Conservation (phyloP, 2,113 vertebrate species). For the Pygathrix nemaeus region DNA sequence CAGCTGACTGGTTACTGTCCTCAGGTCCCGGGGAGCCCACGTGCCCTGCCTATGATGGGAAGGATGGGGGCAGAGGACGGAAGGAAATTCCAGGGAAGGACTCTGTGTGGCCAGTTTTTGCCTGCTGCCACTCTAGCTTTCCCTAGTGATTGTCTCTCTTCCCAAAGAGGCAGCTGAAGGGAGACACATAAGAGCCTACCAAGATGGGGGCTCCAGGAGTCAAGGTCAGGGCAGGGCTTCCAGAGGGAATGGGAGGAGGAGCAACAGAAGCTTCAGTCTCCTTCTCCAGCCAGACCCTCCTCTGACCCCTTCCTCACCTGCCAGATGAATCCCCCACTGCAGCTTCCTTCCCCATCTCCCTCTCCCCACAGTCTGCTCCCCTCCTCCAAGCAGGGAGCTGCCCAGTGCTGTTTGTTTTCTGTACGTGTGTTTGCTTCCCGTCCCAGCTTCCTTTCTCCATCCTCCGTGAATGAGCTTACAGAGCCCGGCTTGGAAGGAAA, state of each 20-base stretch:
- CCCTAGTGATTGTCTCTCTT: background rate
- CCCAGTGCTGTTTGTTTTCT: conserved; percentile 42
- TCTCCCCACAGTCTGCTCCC: background rate
- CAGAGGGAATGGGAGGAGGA: background rate
- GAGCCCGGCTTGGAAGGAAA: conserved; percentile 65
- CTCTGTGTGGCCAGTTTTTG: background rate
- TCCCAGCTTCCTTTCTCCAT: conserved; percentile 40
- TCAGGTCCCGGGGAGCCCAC: background rate
- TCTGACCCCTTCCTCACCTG: too few relatives aligned
- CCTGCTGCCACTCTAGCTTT: background rate
- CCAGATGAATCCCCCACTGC: background rate
- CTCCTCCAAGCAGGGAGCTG: background rate
- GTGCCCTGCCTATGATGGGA: background rate
- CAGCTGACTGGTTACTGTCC: background rate
- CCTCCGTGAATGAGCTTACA: conserved; percentile 73
- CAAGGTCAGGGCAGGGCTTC: background rate
- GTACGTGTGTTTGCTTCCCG: background rate
- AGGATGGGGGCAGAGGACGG: background rate
- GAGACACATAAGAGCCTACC: conserved; percentile 27
- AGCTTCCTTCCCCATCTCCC: background rate
- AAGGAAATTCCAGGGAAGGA: background rate
- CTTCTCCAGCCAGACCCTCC: background rate
- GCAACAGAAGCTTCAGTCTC: background rate
- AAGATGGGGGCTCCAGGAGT: background rate
- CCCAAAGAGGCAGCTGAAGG: conserved; percentile 29